Conservation (phyloP, 2,797 vertebrate genomes). For the Nothura maculosa region DNA sequence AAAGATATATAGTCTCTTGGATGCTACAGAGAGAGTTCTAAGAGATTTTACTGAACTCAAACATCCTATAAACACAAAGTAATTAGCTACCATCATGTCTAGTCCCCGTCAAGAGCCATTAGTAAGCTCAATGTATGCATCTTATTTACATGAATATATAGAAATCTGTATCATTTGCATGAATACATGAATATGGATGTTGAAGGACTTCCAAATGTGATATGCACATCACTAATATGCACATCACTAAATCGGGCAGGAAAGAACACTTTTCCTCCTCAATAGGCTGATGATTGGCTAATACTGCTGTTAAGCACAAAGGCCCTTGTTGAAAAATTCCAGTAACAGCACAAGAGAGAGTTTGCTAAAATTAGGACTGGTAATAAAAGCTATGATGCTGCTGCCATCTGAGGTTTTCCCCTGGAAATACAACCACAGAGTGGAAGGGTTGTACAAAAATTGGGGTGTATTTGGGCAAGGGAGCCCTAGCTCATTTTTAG, state of each 20-base stretch:
- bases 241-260: neutral
- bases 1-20: too few relatives aligned
- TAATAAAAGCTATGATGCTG: constrained; percentile 36
- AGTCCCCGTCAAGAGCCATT: neutral
- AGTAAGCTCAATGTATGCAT: neutral
- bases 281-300: neutral
- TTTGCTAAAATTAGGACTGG: fast-evolving
- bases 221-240: neutral
- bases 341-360: neutral
- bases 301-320: neutral
- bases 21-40: neutral
- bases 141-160: neutral
- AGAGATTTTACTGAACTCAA: neutral
- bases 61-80: neutral
- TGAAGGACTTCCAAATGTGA: neutral
- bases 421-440: constrained; percentile 30
- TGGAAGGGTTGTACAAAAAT: neutral
- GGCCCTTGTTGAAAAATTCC: neutral
- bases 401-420: constrained; percentile 68
- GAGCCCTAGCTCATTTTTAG: neutral
- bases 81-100: neutral
- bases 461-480: neutral
- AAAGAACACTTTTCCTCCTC: neutral
- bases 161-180: fast-evolving
- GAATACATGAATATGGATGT: neutral